These are phyloP conservation scores for Psilopogon haemacephalus DNA, from an alignment of 2,113 vertebrate genomes.

Conservation along the genomic window DNA sequence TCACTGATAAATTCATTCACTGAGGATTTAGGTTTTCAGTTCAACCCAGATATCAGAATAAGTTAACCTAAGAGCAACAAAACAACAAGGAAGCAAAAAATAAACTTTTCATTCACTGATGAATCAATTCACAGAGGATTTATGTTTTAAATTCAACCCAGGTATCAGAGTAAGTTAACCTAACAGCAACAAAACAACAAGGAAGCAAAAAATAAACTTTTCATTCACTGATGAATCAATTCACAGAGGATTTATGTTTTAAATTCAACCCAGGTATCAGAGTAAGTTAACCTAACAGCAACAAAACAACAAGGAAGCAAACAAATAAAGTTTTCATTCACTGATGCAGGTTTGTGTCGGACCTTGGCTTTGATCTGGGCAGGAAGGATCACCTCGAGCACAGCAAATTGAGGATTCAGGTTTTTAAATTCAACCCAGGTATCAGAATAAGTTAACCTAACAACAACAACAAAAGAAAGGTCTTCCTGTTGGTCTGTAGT, in stretches of 20 bases:
- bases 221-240: no score
- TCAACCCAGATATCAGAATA: neutral
- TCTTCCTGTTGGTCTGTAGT: neutral
- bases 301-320: no score
- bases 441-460: neutral
- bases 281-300: neutral
- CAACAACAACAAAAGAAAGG: no score
- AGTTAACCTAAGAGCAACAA: neutral
- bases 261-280: neutral
- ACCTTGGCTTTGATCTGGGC: no score
- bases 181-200: no score
- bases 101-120: no score
- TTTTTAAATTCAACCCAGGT: neutral
- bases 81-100: no score
- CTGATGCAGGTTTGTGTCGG: no score
- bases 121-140: no score
- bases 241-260: neutral
- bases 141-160: neutral
- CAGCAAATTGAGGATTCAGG: neutral
- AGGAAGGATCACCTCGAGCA: neutral
- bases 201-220: neutral
- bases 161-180: conserved; percentile 1
- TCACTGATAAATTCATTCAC: no score
- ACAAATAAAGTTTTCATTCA: no score
- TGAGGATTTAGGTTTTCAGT: neutral